A percentile compares a stretch with the other conserved stretches of the same genome.
Evolutionary conservation across 2,888 invertebrate species (phyloP).

Genomic region (Meloe dianella): DNA sequence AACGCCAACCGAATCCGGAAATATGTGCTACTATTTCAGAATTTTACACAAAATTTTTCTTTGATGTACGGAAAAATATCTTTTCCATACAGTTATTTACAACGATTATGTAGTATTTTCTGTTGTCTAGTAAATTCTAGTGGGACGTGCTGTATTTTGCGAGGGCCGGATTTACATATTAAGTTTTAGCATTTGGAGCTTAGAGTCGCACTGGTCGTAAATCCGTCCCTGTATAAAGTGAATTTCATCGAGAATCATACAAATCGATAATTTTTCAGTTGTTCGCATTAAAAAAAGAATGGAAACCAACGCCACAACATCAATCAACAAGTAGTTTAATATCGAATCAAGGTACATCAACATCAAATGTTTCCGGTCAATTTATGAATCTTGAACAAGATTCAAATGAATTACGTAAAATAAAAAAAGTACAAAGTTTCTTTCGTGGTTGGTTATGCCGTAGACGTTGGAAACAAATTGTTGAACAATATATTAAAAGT

Average conservation of each 20-base stretch:
- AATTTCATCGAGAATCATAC: neutral
- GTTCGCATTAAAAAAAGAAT: slow-evolving; percentile 81
- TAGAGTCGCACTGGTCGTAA: too few species aligned
- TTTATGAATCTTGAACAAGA: slow-evolving; percentile 60
- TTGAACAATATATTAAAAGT: slow-evolving; percentile 92
- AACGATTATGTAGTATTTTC: too few species aligned
- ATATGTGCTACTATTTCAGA: too few species aligned
- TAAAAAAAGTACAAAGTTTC: slow-evolving; percentile 89
- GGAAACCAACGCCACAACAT: slow-evolving; percentile 64
- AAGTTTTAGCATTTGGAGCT: too few species aligned
- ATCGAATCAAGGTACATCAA: slow-evolving; percentile 45
- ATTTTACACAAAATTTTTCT: too few species aligned
- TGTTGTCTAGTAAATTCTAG: too few species aligned
- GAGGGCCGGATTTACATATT: too few species aligned
- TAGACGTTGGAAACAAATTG: slow-evolving; percentile 92
- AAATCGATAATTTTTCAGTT: slow-evolving; percentile 62
- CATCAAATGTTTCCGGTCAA: slow-evolving; percentile 45
- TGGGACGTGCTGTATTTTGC: too few species aligned
- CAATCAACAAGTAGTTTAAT: slow-evolving; percentile 49
- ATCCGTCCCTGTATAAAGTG: too few species aligned
- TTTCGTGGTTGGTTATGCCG: slow-evolving; percentile 93
- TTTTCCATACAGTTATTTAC: too few species aligned
- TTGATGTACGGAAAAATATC: too few species aligned
- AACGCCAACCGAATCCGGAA: too few species aligned
- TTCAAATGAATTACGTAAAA: slow-evolving; percentile 81